Percentiles rank a stretch among this genome's conserved stretches.
These are phyloP conservation scores for Lochmaea crataegi DNA, from an alignment of 2,888 invertebrate species.

Conservation along the genomic window DNA sequence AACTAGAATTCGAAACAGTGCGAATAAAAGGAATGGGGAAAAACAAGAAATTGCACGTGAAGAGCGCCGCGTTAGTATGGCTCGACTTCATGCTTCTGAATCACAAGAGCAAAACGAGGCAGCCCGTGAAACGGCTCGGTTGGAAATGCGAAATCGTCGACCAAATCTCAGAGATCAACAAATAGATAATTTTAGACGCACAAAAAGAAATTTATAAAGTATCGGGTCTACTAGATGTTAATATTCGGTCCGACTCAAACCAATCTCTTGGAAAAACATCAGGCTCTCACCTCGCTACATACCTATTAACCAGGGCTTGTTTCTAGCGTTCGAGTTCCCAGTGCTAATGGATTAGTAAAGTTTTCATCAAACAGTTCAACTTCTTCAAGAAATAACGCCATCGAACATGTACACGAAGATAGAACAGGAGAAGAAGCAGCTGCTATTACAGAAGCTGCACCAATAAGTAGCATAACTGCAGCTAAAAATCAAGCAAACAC, in stretches of 20 bases:
- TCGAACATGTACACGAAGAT: slow-evolving; percentile 57
- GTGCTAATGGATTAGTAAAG: slow-evolving; percentile 47
- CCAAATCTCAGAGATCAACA: too few relatives aligned
- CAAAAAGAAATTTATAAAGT: too few relatives aligned
- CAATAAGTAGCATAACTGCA: slow-evolving; percentile 69
- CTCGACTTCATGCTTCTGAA: too few relatives aligned
- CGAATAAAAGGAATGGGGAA: too few relatives aligned
- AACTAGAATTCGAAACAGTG: too few relatives aligned
- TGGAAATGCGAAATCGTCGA: too few relatives aligned
- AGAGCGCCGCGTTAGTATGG: too few relatives aligned
- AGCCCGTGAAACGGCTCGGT: too few relatives aligned
- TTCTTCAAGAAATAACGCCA: slow-evolving; percentile 59
- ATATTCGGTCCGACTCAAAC: slow-evolving; percentile 71
- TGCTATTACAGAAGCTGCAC: slow-evolving; percentile 59
- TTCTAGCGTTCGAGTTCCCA: slow-evolving; percentile 63
- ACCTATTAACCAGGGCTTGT: slow-evolving; percentile 73
- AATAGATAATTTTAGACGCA: too few relatives aligned
- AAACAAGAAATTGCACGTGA: too few relatives aligned
- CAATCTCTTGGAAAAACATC: slow-evolving; percentile 75
- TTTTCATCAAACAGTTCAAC: slow-evolving; percentile 44
- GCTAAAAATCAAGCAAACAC: slow-evolving; percentile 75
- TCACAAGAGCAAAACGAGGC: too few relatives aligned
- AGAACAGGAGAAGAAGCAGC: slow-evolving; percentile 56
- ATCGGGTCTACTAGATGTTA: too few relatives aligned
- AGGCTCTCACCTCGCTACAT: slow-evolving; percentile 80